Base-by-base conservation (phyloP, 2,888 invertebrate genomes). In the Crocallis elinguaria region DNA sequence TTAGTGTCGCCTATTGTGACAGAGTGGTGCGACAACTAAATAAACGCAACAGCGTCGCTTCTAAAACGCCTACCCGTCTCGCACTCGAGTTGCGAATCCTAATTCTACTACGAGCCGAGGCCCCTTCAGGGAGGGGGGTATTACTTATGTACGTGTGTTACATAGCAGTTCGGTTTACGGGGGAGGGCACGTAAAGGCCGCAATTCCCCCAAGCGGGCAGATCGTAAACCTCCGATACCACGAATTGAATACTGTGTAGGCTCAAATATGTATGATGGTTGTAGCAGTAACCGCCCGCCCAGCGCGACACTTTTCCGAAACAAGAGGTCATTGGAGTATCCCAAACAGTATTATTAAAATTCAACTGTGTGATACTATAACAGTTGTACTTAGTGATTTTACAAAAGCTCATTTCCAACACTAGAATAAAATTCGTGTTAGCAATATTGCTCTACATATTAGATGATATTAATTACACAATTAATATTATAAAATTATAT, bases 221-320 rank as follows among this genome's bases (percentile, higher is more conserved):
- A 86, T 88, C 86, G 86, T 87, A 88, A 88, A 86, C 85, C 86
- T 86, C 77, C 83, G 88, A 88, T 87, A 88, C 86, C 86, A 71
- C 86, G 87, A 85, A 88, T 88, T 87, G 87, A 88, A 88, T 84
- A 82, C 82, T 75, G 78, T 62, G 76, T 76, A 75, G 77, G 80
- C 77, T 76, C 84, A 77, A 84, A 84, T 85, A 84, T 81, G 82
- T 83, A 82, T 73, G 74, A 65, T 73, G 73, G 72, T 75, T 79
- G 78, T 77, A 71, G 63, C 66, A 77, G 77, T 77, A 69, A 63
- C 63, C 67, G 57, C 69, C 71, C 74, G 66, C 67, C 70, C 71
- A 63, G 66, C 57, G 64, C 50, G 45, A 55, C 56, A 44, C 45
- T 63, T 62, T 65, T 64, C 45, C 43, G 49, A 56, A 65, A 53